Evolutionary conservation across 2,888 invertebrate genomes (phyloP).

Genomic region (Diaperis boleti): DNA sequence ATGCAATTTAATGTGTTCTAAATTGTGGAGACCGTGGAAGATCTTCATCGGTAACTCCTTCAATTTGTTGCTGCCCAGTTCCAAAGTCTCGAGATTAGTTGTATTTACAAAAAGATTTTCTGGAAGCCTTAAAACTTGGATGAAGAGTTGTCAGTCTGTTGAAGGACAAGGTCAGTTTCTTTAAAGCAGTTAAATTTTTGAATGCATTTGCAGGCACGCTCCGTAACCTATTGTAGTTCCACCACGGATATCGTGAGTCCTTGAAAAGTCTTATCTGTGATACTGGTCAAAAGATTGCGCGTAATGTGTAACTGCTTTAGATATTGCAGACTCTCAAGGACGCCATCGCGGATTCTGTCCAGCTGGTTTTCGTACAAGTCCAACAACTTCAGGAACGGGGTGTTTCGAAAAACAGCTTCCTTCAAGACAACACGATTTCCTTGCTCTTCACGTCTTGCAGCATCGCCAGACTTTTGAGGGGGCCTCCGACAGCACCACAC

Average conservation of each 20-base stretch:
- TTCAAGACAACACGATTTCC: constrained; percentile 57
- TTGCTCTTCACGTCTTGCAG: constrained; percentile 37
- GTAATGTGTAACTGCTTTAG: constrained; percentile 75
- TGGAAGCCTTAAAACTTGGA: constrained; percentile 40
- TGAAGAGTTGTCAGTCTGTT: constrained; percentile 70
- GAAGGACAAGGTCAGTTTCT: constrained; percentile 47
- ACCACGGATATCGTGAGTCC: constrained; percentile 77
- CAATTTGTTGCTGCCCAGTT: constrained; percentile 72
- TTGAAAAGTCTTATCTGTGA: constrained; percentile 72
- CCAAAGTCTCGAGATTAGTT: constrained; percentile 64
- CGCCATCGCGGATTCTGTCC: constrained; percentile 71
- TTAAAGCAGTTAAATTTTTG: constrained; percentile 47
- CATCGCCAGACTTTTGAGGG: constrained; percentile 38
- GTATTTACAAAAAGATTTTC: constrained; percentile 68
- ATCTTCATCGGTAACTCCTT: constrained; percentile 66
- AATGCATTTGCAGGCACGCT: constrained; percentile 74
- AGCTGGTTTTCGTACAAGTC: constrained; percentile 78
- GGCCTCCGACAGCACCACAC: constrained; percentile 40
- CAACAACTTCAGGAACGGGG: constrained; percentile 73
- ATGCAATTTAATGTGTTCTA: constrained; percentile 43
- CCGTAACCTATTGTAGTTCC: constrained; percentile 76
- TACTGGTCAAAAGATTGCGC: constrained; percentile 66
- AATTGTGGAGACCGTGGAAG: constrained; percentile 65
- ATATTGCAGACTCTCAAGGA: constrained; percentile 74
- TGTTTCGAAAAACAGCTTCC: constrained; percentile 73